phyloP scores from a whole-genome alignment of 2,888 invertebrate genomes.

The Mechanitis mazaeus region DNA sequence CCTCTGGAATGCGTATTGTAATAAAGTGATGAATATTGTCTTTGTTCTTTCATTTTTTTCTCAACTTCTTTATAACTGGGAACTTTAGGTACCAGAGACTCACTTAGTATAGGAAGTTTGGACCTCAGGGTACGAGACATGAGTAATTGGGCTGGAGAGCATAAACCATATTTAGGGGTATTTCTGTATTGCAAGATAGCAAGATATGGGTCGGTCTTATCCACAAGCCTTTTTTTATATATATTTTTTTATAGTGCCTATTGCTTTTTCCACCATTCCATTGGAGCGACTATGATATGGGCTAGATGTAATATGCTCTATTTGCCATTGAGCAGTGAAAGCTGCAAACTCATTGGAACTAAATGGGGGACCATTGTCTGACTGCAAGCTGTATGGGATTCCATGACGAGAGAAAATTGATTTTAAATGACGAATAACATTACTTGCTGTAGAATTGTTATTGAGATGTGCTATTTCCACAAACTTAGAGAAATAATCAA shows the following conservation, averaged over 20 bases:
- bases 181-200: constrained; percentile 1
- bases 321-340: background rate
- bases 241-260: constrained; percentile 3
- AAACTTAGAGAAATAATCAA: constrained; percentile 14
- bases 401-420: no score
- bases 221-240: background rate
- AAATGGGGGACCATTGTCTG: no score
- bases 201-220: background rate
- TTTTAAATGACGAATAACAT: background rate
- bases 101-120: background rate
- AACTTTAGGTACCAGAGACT: background rate
- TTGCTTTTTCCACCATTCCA: constrained; percentile 4
- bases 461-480: background rate
- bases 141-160: background rate
- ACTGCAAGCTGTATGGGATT: no score
- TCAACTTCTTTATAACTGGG: no score
- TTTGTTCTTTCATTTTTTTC: background rate
- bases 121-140: constrained; percentile 4
- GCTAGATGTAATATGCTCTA: constrained; percentile 4
- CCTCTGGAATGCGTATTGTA: constrained; percentile 1
- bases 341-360: no score
- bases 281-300: constrained; percentile 4
- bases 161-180: background rate
- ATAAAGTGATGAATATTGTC: background rate
- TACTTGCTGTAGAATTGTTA: background rate